phyloP scores from a whole-genome alignment of 2,113 vertebrate genomes.

The Boleophthalmus pectinirostris region DNA sequence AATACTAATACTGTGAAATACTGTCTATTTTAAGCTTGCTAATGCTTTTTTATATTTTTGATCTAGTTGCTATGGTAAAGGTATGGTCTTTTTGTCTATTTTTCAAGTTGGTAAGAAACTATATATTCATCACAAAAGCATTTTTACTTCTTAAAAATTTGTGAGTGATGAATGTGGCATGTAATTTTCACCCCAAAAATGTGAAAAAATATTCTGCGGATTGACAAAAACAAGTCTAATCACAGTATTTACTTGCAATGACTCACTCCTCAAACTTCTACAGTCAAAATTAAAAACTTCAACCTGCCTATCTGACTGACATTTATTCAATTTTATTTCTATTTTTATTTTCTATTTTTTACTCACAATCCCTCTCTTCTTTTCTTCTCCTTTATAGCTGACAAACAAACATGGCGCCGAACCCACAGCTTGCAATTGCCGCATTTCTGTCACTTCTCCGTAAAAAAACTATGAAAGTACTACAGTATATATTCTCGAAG shows the following conservation, averaged over 20 bases:
- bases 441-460: constrained; percentile 7
- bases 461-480: not conserved
- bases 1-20: too few relatives aligned
- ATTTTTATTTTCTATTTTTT: not conserved
- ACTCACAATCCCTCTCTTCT: constrained; percentile 47
- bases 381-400: constrained; percentile 36
- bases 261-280: not conserved
- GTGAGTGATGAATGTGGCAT: too few relatives aligned
- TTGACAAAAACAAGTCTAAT: not conserved
- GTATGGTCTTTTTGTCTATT: too few relatives aligned
- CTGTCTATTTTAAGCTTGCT: too few relatives aligned
- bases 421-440: constrained; percentile 16
- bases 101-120: too few relatives aligned
- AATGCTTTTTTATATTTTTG: too few relatives aligned
- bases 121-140: too few relatives aligned
- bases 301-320: not conserved
- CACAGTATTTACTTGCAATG: not conserved
- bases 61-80: too few relatives aligned
- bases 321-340: constrained; percentile 17
- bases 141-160: too few relatives aligned
- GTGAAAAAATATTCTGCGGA: not conserved
- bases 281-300: not conserved
- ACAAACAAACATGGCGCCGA: constrained; percentile 40
- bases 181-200: not conserved
- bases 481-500: not conserved